Percentiles rank a stretch among this genome's conserved stretches.
These are phyloP conservation scores for Morone saxatilis DNA, from an alignment of 2,113 vertebrate species.

Conservation along the genomic window DNA sequence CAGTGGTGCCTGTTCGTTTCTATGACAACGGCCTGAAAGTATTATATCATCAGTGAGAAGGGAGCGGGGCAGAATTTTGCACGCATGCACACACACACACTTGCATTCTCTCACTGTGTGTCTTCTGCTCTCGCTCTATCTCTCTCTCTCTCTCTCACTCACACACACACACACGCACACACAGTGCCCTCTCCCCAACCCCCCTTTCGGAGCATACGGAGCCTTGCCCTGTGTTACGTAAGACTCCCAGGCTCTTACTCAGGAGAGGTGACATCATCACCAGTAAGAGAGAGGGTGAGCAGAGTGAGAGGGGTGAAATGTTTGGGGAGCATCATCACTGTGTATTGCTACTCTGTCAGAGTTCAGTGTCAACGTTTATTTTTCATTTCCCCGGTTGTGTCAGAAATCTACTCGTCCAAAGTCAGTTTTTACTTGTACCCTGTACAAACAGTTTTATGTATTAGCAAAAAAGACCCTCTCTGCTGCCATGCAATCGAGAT, in stretches of 20 bases:
- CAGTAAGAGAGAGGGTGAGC: neutral
- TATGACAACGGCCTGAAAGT: slow-evolving; percentile 68
- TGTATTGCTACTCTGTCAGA: neutral
- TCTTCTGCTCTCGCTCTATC: too few relatives aligned
- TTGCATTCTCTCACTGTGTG: slow-evolving; percentile 4
- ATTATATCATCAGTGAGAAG: slow-evolving; percentile 66
- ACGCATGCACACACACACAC: slow-evolving; percentile 23
- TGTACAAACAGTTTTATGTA: too few relatives aligned
- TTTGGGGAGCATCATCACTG: neutral
- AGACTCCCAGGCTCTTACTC: slow-evolving; percentile 11
- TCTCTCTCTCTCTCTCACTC: too few relatives aligned
- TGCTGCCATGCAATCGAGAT: too few relatives aligned
- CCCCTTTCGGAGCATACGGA: slow-evolving; percentile 15
- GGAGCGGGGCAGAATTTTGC: slow-evolving; percentile 37
- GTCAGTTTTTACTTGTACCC: too few relatives aligned
- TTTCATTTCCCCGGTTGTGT: too few relatives aligned
- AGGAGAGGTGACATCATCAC: slow-evolving; percentile 38
- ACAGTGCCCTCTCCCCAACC: neutral
- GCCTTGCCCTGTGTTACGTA: slow-evolving; percentile 25
- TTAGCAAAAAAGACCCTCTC: too few relatives aligned
- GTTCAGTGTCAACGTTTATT: too few relatives aligned
- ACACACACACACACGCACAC: neutral
- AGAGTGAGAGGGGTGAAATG: neutral
- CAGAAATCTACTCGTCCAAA: too few relatives aligned
- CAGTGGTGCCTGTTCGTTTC: slow-evolving; percentile 62